These are phyloP conservation scores for Petrocephalus schoutedeni DNA, from an alignment of 2,797 vertebrate genomes.

Conservation along the genomic window DNA sequence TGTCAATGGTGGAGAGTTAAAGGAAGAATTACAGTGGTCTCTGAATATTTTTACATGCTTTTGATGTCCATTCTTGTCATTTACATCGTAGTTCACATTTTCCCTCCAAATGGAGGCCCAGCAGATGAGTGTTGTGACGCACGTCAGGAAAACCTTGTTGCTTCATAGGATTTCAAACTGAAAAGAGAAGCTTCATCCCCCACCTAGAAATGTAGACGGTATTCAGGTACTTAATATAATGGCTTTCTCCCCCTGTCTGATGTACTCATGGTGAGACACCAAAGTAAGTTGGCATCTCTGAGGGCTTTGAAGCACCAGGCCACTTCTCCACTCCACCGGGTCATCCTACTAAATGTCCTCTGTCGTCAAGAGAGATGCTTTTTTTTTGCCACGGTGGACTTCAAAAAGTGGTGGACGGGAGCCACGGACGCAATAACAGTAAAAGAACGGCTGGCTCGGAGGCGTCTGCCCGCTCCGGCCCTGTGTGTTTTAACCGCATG, in stretches of 20 bases:
- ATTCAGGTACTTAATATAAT: neutral
- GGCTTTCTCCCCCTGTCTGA: neutral
- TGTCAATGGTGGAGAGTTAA: neutral
- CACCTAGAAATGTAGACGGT: neutral
- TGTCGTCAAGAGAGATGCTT: conserved; percentile 57
- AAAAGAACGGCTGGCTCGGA: conserved; percentile 48
- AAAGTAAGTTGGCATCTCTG: neutral
- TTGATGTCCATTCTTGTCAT: neutral
- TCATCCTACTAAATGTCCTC: conserved; percentile 53
- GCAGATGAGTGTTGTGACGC: neutral
- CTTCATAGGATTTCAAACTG: neutral
- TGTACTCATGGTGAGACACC: neutral
- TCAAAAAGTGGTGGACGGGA: conserved; percentile 34
- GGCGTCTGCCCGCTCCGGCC: conserved; percentile 56
- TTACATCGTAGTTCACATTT: neutral
- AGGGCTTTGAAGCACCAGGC: conserved; percentile 30
- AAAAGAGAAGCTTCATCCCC: neutral
- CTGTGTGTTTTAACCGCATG: conserved; percentile 65
- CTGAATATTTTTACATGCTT: neutral
- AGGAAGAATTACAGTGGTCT: neutral
- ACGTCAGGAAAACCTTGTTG: neutral
- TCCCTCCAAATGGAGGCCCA: neutral
- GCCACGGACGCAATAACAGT: conserved; percentile 53
- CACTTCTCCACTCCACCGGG: conserved; percentile 37
- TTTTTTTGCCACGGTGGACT: neutral